These are phyloP conservation scores for Drosophila biarmipes DNA, from an alignment of 1,140 invertebrate species.

Conservation along the genomic window DNA sequence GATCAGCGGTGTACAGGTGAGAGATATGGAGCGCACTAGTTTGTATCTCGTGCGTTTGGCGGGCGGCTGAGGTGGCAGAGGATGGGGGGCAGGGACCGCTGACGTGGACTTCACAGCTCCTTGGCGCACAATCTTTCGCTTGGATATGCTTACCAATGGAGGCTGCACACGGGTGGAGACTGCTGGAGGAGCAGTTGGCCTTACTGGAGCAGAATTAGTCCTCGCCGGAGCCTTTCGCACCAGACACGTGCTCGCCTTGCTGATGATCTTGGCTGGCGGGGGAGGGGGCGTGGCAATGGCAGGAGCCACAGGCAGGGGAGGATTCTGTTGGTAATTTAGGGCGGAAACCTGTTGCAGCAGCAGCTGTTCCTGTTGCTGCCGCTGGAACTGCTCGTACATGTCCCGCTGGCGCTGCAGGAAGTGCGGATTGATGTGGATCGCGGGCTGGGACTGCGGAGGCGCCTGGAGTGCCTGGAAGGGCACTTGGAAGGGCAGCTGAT, in stretches of 20 bases:
- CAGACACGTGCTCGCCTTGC: slow-evolving; percentile 70
- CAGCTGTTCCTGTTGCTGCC: slow-evolving; percentile 24
- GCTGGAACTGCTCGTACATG: slow-evolving; percentile 30
- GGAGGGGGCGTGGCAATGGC: slow-evolving; percentile 34
- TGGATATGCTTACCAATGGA: slow-evolving; percentile 65
- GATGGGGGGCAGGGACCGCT: neutral
- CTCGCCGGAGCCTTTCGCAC: slow-evolving; percentile 55
- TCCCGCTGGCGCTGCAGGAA: slow-evolving; percentile 62
- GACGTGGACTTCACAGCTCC: slow-evolving; percentile 6
- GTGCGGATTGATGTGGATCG: slow-evolving; percentile 70
- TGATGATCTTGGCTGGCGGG: slow-evolving; percentile 67
- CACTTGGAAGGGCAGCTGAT: slow-evolving; percentile 24
- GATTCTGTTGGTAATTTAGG: slow-evolving; percentile 1
- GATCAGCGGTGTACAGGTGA: slow-evolving; percentile 54
- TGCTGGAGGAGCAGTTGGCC: neutral
- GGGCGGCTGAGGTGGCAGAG: slow-evolving; percentile 1
- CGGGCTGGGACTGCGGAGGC: slow-evolving; percentile 30
- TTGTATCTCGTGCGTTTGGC: slow-evolving; percentile 68
- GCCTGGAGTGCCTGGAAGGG: slow-evolving; percentile 1
- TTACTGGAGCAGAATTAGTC: neutral
- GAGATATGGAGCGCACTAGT: slow-evolving; percentile 62
- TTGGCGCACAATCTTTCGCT: slow-evolving; percentile 70
- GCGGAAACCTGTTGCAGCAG: slow-evolving; percentile 30
- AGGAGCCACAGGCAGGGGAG: neutral
- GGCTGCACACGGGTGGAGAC: slow-evolving; percentile 18